phyloP scores from a whole-genome alignment of 2,113 vertebrate species.

The Brienomyrus longianalis region DNA sequence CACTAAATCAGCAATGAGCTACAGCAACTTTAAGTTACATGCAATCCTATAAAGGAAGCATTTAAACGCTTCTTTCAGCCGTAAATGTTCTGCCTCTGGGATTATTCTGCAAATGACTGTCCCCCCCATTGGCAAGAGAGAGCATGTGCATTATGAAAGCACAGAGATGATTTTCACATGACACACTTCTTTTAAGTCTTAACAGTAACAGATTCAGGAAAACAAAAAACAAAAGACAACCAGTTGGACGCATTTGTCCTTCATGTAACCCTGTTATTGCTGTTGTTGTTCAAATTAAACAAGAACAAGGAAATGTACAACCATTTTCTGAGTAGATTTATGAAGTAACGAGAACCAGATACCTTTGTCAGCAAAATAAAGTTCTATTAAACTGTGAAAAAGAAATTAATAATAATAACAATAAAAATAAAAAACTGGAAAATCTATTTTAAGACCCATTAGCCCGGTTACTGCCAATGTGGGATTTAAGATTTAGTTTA shows the following conservation, averaged over 20 bases:
- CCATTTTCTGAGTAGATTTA: neutral
- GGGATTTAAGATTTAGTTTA: neutral
- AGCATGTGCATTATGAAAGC: neutral
- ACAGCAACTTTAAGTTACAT: neutral
- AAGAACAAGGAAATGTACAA: neutral
- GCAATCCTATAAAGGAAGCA: neutral
- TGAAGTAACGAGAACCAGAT: neutral
- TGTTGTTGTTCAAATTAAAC: neutral
- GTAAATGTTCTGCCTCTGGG: neutral
- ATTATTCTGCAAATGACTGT: neutral
- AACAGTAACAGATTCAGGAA: neutral
- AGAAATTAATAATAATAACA: neutral
- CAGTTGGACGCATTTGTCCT: neutral
- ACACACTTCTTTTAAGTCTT: neutral
- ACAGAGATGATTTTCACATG: neutral
- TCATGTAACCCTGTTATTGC: neutral
- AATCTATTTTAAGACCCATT: neutral
- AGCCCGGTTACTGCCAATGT: neutral
- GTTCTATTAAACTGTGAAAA: neutral
- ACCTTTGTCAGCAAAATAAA: neutral
- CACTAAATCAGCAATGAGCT: neutral
- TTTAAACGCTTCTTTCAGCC: neutral
- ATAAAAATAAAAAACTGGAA: neutral
- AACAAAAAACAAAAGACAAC: neutral
- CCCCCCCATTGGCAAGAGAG: neutral